A percentile compares a stretch with the other conserved stretches of the same genome.
These are phyloP conservation scores for Battus philenor DNA, from an alignment of 1,140 invertebrate genomes.

Conservation along the genomic window DNA sequence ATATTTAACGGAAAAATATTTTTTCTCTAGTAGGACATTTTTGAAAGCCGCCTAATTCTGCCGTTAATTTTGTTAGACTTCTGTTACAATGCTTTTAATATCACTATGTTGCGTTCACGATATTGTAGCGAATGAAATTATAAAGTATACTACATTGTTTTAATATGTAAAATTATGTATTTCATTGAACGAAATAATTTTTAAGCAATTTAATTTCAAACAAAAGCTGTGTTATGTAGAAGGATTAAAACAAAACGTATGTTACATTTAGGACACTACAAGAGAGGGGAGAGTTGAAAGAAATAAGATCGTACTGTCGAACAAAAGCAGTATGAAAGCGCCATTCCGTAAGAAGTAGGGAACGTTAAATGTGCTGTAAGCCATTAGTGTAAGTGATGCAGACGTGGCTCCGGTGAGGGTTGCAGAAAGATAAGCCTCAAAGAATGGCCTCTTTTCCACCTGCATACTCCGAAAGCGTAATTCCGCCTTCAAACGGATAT, in stretches of 20 bases:
- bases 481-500: constrained; percentile 54
- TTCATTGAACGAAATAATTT: too few species aligned
- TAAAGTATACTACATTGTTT: too few species aligned
- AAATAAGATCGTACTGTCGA: constrained; percentile 13
- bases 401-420: constrained; percentile 18
- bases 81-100: too few species aligned
- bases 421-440: constrained; percentile 28
- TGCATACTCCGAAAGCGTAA: constrained; percentile 37
- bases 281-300: constrained; percentile 6
- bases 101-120: too few species aligned
- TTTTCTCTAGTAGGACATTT: too few species aligned
- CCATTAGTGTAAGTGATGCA: constrained; percentile 36
- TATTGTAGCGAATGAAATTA: too few species aligned
- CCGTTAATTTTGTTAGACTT: too few species aligned
- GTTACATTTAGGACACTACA: constrained; percentile 11
- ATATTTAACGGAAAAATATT: too few species aligned
- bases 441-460: constrained; percentile 34
- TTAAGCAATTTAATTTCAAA: too few species aligned
- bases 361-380: constrained; percentile 31
- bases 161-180: too few species aligned
- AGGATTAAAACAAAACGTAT: not conserved
- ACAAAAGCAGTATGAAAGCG: constrained; percentile 18
- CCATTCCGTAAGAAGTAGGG: constrained; percentile 20
- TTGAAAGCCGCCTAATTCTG: too few species aligned
- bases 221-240: too few species aligned